Evolutionary conservation across 2,113 vertebrate genomes (phyloP).

Genomic region (Protobothrops mucrosquamatus): DNA sequence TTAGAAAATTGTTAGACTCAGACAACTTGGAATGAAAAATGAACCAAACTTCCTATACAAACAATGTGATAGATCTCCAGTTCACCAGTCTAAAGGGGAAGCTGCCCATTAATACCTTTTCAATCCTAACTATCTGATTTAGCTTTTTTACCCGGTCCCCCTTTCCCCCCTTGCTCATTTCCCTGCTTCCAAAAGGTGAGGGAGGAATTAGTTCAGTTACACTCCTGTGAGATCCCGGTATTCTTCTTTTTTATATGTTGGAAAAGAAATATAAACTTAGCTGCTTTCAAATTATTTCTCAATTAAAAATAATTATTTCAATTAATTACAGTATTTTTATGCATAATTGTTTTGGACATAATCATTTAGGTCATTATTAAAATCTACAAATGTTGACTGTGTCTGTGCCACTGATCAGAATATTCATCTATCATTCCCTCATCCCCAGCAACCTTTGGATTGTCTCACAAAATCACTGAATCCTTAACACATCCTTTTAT

Average conservation of each 20-base stretch:
- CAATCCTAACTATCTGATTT: not conserved
- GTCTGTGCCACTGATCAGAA: not conserved
- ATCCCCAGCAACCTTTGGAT: not conserved
- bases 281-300: not conserved
- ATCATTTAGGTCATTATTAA: not conserved
- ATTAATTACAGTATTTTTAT: not conserved
- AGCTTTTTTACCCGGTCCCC: not conserved
- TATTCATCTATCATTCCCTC: not conserved
- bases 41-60: not conserved
- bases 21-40: too few relatives aligned
- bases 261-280: not conserved
- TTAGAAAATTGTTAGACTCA: not conserved
- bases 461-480: not conserved
- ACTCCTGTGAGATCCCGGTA: not conserved
- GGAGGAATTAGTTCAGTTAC: not conserved
- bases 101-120: not conserved
- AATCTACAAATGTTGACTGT: not conserved
- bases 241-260: not conserved
- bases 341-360: not conserved
- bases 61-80: too few relatives aligned
- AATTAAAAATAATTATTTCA: not conserved
- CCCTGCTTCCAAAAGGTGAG: not conserved
- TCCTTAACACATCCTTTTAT: not conserved
- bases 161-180: not conserved
- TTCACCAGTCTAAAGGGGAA: not conserved